These are phyloP conservation scores for Spinibarbus caldwelli DNA, from an alignment of 2,797 vertebrate genomes.

Conservation along the genomic window DNA sequence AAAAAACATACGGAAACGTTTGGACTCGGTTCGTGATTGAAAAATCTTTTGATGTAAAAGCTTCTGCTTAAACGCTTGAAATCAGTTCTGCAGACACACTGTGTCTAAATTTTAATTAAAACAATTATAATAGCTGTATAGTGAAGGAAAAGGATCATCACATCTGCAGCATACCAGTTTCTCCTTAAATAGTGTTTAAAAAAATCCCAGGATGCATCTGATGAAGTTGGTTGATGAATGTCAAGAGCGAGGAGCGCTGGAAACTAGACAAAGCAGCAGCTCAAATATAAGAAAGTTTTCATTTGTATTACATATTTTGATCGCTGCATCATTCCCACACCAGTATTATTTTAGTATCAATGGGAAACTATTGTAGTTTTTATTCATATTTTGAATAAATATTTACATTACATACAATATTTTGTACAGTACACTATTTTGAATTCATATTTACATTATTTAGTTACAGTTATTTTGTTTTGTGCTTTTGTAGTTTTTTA, in stretches of 20 bases:
- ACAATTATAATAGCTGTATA: background rate
- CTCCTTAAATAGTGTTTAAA: background rate
- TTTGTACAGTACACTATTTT: background rate
- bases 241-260: background rate
- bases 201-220: background rate
- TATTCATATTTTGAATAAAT: background rate
- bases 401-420: background rate
- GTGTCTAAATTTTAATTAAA: background rate
- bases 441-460: background rate
- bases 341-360: background rate
- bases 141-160: background rate
- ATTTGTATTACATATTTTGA: background rate
- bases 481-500: background rate
- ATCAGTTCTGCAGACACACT: background rate
- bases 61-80: background rate
- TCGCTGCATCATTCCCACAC: background rate
- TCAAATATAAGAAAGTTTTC: background rate
- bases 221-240: background rate
- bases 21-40: conserved; percentile 3
- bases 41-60: conserved; percentile 10
- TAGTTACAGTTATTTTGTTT: background rate
- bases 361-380: background rate
- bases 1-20: background rate
- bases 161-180: background rate
- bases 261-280: too few species aligned